Base-by-base conservation (phyloP, 2,888 invertebrate genomes). In the Hypolimnas misippus region DNA sequence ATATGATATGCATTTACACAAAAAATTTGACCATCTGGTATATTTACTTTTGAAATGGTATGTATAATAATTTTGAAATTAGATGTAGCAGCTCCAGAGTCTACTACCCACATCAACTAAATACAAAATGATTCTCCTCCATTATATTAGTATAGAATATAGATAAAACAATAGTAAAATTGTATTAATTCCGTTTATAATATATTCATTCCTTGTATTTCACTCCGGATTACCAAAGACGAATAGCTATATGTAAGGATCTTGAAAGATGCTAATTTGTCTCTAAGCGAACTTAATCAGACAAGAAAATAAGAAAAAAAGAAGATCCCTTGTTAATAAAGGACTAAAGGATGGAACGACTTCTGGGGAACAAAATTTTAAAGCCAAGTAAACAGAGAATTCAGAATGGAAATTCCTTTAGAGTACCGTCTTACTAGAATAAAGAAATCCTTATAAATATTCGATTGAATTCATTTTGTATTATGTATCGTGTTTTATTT, bases 221-320 rank as follows among this genome's bases (percentile, higher is more conserved):
- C n/a, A 38, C 2, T 4, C 21, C 21, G 25, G 55, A 59, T 63
- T 67, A 69, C 68, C 71, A 72, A 70, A 60, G 61, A 63, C 58
- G 57, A 50, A 14, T 54, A 35, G 44, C 55, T 63, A 49, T 14
- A 29, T 8, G 14, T 14, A 49, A 65, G 59, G 55, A 59, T 38
- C 62, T 67, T 49, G 46, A 55, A 57, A 62, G 57, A 67, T 61
- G 62, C 60, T 65, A 67, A 67, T 67, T 67, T 67, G 67, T 65
- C 67, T 52, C 50, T 59, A 58, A 56, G 62, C 60, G 50, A 58
- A 52, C 63, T 67, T 60, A 65, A 60, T 60, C 60, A 63, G 54
- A 57, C 46, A 42, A 42, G 61, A 65, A 60, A 65, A 21, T 12
- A 53, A 40, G 52, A 62, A 42, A 49, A 50, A 46, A 46, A 40